Conservation (phyloP, 2,113 vertebrate genomes). For the Xiphophorus hellerii region DNA sequence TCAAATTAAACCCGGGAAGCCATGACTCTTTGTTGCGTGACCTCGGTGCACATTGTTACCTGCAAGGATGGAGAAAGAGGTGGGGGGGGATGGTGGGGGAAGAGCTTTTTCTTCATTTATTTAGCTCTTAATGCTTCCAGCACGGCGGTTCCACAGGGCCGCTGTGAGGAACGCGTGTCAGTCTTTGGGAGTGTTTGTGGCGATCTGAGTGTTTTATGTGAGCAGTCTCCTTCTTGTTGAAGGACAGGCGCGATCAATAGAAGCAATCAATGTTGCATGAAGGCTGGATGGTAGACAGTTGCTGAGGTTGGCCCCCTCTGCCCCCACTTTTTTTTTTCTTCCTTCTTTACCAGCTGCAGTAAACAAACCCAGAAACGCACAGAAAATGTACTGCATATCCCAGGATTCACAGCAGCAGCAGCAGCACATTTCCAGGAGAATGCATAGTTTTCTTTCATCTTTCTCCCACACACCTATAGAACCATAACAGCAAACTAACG, state of each 20-base stretch:
- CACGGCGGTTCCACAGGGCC: constrained; percentile 9
- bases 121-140: constrained; percentile 14
- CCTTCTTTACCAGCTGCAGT: background rate
- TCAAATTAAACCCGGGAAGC: constrained; percentile 64
- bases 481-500: no score
- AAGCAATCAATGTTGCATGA: constrained; percentile 77
- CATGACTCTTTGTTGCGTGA: constrained; percentile 60
- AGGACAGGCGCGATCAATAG: constrained; percentile 77
- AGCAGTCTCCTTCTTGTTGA: constrained; percentile 50
- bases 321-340: background rate
- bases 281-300: constrained; percentile 30
- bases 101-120: constrained; percentile 41
- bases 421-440: background rate
- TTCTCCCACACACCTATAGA: background rate
- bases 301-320: background rate
- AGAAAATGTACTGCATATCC: background rate
- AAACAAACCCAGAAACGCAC: constrained; percentile 6
- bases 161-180: constrained; percentile 9
- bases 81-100: background rate
- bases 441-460: constrained; percentile 2
- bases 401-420: constrained; percentile 28
- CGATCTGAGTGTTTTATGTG: constrained; percentile 37
- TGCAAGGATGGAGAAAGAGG: constrained; percentile 20
- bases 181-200: constrained; percentile 31
- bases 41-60: constrained; percentile 62